Base-by-base conservation (phyloP, 2,797 vertebrate species). In the Anisognathus igniventris region DNA sequence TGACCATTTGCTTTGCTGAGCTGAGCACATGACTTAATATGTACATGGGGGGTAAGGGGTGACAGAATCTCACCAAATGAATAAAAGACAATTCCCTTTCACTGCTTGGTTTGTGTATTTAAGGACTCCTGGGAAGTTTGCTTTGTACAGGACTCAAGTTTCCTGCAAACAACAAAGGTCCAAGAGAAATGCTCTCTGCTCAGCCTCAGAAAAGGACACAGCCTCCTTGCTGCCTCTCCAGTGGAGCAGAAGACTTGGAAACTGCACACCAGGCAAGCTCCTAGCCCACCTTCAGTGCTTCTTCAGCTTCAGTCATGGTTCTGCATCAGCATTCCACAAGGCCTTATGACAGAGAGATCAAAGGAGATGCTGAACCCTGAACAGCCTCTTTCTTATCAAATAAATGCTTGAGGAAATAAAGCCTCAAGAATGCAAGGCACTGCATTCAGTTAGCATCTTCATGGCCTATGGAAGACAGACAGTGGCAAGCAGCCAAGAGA, bases 331-430 rank as follows among this genome's bases (percentile, higher is more conserved):
- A 67, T 75, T 77, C n/a, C 4, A 0, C 65, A 78, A 93, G 39
- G 45, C 39, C 35, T 86, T 33, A 6, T 18, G 61, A 73, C 28
- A 83, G 75, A 67, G 77, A 71, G 81, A 80, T 88, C 78, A 91
- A 89, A 90, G 76, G 33, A 88, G 94, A 78, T 72, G 42, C 53
- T 91, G 87, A 91, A 76, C 61, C 53, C 68, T 86, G 39, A 83
- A 71, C 73, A 83, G 54, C 28, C 31, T 71, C 68, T 47, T 77
- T 88, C 56, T 60, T 61, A 76, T 20, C 62, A 88, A 85, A 85
- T 35, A 93, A 87, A 85, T 74, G n/a, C 68, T 77, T 33, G 45
- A 95, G 72, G 91, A 88, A 95, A 90, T 65, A 89, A 88, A 92
- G 67, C 45, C 65, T 74, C n/a, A 54, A 39, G 65, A 83, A 82